These are phyloP conservation scores for Plectrocnemia conspersa DNA, from an alignment of 1,140 invertebrate species.

Conservation along the genomic window DNA sequence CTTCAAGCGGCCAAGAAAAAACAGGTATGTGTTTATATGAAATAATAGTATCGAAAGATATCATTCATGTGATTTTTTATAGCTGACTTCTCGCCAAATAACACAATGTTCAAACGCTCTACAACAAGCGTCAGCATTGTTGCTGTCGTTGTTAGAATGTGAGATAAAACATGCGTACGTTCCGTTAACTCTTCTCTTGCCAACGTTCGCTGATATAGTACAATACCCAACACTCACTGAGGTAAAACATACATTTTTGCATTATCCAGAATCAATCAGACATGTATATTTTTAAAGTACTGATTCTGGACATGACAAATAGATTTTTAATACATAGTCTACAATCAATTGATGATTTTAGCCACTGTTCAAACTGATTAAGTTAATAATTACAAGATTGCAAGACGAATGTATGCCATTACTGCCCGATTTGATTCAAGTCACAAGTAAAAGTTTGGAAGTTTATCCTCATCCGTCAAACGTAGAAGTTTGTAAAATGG, in stretches of 20 bases:
- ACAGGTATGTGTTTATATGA: constrained; percentile 13
- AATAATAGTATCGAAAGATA: neutral
- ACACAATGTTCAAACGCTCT: constrained; percentile 21
- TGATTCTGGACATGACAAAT: too few species aligned
- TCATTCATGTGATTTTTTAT: constrained; percentile 6
- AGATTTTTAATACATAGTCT: too few species aligned
- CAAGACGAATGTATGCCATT: constrained; percentile 32
- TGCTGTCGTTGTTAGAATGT: constrained; percentile 5
- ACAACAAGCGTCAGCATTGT: constrained; percentile 21
- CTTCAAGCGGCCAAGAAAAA: constrained; percentile 23
- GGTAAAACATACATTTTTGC: neutral
- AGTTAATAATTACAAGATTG: constrained; percentile 27
- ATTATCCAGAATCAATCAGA: too few species aligned
- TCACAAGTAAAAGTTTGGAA: constrained; percentile 26
- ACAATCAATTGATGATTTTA: constrained; percentile 28
- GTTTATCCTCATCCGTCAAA: constrained; percentile 24
- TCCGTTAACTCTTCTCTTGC: constrained; percentile 25
- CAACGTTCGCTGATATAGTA: constrained; percentile 10
- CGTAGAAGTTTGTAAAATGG: constrained; percentile 33
- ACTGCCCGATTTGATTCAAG: constrained; percentile 25
- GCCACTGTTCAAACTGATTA: constrained; percentile 31
- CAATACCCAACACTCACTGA: constrained; percentile 14
- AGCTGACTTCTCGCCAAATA: constrained; percentile 24
- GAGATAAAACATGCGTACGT: constrained; percentile 19
- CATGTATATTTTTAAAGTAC: neutral